Evolutionary conservation across 1,140 invertebrate species (phyloP), one percentile per base, ranked within the genome.

Genomic region (Pachypeltis micranthus): DNA sequence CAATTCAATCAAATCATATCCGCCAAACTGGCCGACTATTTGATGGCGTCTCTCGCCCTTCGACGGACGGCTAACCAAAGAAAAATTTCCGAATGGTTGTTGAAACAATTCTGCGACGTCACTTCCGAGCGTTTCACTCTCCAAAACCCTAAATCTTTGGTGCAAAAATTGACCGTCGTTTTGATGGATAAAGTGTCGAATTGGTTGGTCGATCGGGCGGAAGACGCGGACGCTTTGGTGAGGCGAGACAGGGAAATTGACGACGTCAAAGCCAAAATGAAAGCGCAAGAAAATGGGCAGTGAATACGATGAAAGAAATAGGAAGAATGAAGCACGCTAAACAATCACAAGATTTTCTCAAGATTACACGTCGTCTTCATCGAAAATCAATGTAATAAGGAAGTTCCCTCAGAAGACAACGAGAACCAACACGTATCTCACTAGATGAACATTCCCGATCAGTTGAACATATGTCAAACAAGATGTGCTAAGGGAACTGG

Each of bases 201-300:
- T n/a, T 62, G 61, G 61, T 62, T 62, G 19, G 39, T 28, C n/a
- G 55, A 57, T 7, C 3, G 27, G 27, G 55, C 27, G 21, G 55
- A 12, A 57, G 55, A 57, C 7, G 24, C 55, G 7, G 55, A 57
- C 7, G 27, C 3, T 4, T 25, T 57, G 7, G 23, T 57, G 4
- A 29, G 28, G 57, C 27, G 19, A 1, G 57, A 59, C n/a, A 26
- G 57, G 1, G 57, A 59, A 31, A 23, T 59, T 2, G 57, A 29
- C 1, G 26, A 59, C 2, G n/a, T 59, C 16, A 51, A 51, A 51
- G 47, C 47, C 47, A 7, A 51, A 51, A 14, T 16, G 23, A 21
- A 51, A 51, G 47, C 4, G 21, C 3, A 21, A 51, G 47, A 51
- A 51, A n/a, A n/a, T n/a, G n/a, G n/a, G n/a, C n/a, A n/a, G n/a